Percentiles rank a stretch among this genome's conserved stretches.
Evolutionary conservation across 2,888 invertebrate genomes (phyloP).

Genomic region (Magallana nippona): DNA sequence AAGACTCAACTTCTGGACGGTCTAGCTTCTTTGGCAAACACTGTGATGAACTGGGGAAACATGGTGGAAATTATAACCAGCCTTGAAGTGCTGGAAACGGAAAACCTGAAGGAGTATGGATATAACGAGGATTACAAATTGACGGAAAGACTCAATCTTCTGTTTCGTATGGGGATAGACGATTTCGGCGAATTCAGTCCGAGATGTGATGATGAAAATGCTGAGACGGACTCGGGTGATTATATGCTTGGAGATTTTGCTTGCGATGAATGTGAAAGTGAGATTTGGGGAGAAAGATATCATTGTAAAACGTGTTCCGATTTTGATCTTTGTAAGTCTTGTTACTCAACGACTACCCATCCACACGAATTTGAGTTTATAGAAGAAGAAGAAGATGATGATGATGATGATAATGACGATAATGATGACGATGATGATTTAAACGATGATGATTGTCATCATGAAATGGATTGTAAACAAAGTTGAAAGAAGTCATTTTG

Average conservation of each 20-base stretch:
- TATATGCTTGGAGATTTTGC: background rate
- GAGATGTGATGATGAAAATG: background rate
- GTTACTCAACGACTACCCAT: slow-evolving; percentile 2
- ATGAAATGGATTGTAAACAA: too few species aligned
- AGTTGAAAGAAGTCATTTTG: too few species aligned
- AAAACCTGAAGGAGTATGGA: slow-evolving; percentile 43
- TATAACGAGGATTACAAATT: background rate
- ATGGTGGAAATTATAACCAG: slow-evolving; percentile 41
- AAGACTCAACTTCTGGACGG: slow-evolving; percentile 14
- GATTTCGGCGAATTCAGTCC: background rate
- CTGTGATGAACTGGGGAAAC: slow-evolving; percentile 37
- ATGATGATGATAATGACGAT: background rate
- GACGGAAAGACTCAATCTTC: slow-evolving; percentile 23
- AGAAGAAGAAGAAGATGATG: background rate
- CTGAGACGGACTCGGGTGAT: background rate
- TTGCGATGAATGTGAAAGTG: slow-evolving; percentile 38
- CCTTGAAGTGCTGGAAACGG: slow-evolving; percentile 42
- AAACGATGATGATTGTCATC: too few species aligned
- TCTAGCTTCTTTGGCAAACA: background rate
- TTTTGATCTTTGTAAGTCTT: slow-evolving; percentile 42
- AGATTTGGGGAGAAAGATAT: slow-evolving; percentile 21
- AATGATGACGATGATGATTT: too few species aligned
- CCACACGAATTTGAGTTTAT: slow-evolving; percentile 16
- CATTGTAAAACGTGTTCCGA: slow-evolving; percentile 40
- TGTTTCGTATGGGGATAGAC: slow-evolving; percentile 10